Evolutionary conservation across 2,113 vertebrate species (phyloP).

Genomic region (Galemys pyrenaicus): DNA sequence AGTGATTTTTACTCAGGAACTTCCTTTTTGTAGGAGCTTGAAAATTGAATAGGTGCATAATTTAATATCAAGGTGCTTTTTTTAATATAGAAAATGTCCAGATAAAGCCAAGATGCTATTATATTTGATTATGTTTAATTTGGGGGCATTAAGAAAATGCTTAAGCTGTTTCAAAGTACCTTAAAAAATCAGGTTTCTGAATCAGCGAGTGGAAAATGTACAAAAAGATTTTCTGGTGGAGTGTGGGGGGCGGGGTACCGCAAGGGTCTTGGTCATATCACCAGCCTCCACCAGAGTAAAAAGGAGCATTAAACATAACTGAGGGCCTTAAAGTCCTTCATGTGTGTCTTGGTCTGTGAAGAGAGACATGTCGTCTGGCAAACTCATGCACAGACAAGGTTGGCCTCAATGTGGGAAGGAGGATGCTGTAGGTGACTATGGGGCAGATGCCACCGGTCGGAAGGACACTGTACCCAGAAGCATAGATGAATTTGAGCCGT

Average conservation of each 20-base stretch:
- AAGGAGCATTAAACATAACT: not conserved
- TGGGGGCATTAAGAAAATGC: not conserved
- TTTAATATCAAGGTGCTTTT: not conserved
- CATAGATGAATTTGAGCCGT: not conserved
- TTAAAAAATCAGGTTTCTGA: conserved; percentile 21
- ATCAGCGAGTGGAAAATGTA: not conserved
- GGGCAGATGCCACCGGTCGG: not conserved
- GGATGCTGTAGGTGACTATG: not conserved
- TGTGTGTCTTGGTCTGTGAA: not conserved
- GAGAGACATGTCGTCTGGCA: not conserved
- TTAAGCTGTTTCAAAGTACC: not conserved
- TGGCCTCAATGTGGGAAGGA: not conserved
- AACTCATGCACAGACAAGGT: not conserved
- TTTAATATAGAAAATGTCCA: not conserved
- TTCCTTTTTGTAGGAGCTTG: not conserved
- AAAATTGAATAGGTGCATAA: not conserved
- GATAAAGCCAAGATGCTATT: conserved; percentile 2
- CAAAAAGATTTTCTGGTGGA: not conserved
- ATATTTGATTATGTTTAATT: not conserved
- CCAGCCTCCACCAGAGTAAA: not conserved
- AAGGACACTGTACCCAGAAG: not conserved
- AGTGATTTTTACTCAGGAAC: conserved; percentile 13
- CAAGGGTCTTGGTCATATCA: not conserved
- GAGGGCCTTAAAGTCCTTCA: not conserved
- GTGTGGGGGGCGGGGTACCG: not conserved